Evolutionary conservation across 1,140 invertebrate genomes (phyloP).

Genomic region (Brachionus koreanus): DNA sequence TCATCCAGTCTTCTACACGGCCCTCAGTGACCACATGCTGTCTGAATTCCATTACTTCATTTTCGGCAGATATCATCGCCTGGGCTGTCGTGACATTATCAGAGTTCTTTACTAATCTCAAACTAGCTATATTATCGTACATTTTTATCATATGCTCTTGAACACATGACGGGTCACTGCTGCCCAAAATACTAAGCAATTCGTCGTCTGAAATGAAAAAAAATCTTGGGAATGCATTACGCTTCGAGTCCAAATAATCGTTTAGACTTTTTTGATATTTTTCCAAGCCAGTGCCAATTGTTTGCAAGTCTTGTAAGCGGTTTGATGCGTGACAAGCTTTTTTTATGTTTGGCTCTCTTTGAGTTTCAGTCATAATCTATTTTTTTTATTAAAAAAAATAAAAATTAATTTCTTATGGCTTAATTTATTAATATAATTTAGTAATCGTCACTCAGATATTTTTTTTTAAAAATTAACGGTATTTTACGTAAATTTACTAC

Average conservation of each 20-base stretch:
- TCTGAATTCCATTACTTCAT: constrained; percentile 78
- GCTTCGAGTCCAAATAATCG: constrained; percentile 79
- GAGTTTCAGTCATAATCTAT: constrained; percentile 75
- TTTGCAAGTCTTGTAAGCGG: constrained; percentile 70
- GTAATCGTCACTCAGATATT: too few relatives aligned
- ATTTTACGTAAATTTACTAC: too few relatives aligned
- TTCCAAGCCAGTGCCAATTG: constrained; percentile 71
- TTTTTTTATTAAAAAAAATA: constrained; percentile 46
- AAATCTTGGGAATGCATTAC: constrained; percentile 79
- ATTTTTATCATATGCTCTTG: constrained; percentile 91
- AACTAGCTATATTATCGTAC: constrained; percentile 79
- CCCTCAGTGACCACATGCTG: constrained; percentile 64
- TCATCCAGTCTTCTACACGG: constrained; percentile 85
- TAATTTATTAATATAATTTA: too few relatives aligned
- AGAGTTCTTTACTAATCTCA: constrained; percentile 66
- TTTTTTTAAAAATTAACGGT: too few relatives aligned
- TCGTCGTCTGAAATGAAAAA: constrained; percentile 90
- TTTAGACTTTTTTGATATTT: constrained; percentile 83
- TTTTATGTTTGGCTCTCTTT: constrained; percentile 71
- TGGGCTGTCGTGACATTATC: constrained; percentile 65
- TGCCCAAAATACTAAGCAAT: constrained; percentile 79
- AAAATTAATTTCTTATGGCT: neutral
- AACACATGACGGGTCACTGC: constrained; percentile 70
- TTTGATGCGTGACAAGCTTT: constrained; percentile 69
- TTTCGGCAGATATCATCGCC: constrained; percentile 78